Evolutionary conservation across 1,140 invertebrate genomes (phyloP), one percentile per base, ranked within the genome.

Genomic region (Drosophila pectinifera): DNA sequence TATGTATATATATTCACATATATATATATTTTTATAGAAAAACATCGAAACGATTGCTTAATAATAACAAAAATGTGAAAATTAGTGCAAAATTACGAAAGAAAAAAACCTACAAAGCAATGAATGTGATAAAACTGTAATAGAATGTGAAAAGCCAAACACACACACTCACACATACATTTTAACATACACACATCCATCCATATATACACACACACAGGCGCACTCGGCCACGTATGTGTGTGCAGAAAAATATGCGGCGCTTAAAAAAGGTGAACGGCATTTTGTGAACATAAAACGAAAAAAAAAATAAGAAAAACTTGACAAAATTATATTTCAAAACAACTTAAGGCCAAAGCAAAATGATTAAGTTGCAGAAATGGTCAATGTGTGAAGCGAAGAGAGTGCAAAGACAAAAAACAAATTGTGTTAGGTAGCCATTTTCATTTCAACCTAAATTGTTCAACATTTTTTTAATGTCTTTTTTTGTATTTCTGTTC

Each of bases 221-320:
- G 57, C 26, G 55, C 48, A 41, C 67, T 67, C 45, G 73, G 75
- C 68, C 82, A 79, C 83, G 82, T 86, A 86, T 86, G 82, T 86
- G 82, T 86, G 79, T 83, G 83, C 83, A 88, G 83, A 88, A 88
- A 88, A 88, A 89, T 83, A 89, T 89, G 84, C 84, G 84, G 84
- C 84, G 84, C 77, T 89, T 89, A 83, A 89, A 89, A 84, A 89
- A 89, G 84, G 84, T 89, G 84, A 89, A 89, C 84, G 84, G 84
- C 84, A 89, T 78, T 88, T 86, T 81, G 82, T 86, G 53, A 58
- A 65, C 39, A 56, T 70, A 65, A 48, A 77, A 72, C 18, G n/a
- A n/a, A n/a, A 61, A 46, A 78, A 48, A 57, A 46, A 48, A 8
- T 22, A 34, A 53, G 39, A 24, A 57, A 26, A 53, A n/a, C 10